Conservation (phyloP, 2,113 vertebrate species). For the Garra rufa region DNA sequence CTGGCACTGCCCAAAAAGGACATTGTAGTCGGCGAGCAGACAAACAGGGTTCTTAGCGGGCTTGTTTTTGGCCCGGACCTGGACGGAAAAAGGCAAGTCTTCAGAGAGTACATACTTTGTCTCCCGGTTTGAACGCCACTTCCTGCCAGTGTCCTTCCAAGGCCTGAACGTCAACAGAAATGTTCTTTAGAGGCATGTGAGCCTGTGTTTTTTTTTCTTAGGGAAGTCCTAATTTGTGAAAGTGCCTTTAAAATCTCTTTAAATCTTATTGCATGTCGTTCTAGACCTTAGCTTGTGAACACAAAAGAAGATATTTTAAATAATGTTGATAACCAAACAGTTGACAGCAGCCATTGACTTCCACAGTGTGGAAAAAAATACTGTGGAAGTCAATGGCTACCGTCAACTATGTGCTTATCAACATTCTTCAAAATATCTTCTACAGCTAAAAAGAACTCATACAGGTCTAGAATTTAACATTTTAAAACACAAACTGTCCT, state of each 20-base stretch:
- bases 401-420: neutral
- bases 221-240: constrained; percentile 35
- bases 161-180: constrained; percentile 9
- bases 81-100: constrained; percentile 42
- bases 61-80: constrained; percentile 58
- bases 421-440: no score
- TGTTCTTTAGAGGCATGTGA: constrained; percentile 20
- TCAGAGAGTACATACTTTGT: constrained; percentile 41
- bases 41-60: constrained; percentile 46
- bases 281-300: neutral
- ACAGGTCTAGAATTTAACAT: no score
- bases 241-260: no score
- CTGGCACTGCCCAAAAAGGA: constrained; percentile 56
- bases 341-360: neutral
- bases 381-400: neutral
- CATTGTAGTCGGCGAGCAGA: constrained; percentile 57
- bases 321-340: neutral
- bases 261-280: no score
- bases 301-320: neutral
- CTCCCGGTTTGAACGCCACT: constrained; percentile 38
- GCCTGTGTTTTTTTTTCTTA: constrained; percentile 6
- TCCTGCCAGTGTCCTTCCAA: constrained; percentile 44
- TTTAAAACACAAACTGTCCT: no score
- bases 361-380: no score
- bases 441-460: neutral